Conservation (phyloP, 92 coral and sea anemone species). For the Palythoa grandis region DNA sequence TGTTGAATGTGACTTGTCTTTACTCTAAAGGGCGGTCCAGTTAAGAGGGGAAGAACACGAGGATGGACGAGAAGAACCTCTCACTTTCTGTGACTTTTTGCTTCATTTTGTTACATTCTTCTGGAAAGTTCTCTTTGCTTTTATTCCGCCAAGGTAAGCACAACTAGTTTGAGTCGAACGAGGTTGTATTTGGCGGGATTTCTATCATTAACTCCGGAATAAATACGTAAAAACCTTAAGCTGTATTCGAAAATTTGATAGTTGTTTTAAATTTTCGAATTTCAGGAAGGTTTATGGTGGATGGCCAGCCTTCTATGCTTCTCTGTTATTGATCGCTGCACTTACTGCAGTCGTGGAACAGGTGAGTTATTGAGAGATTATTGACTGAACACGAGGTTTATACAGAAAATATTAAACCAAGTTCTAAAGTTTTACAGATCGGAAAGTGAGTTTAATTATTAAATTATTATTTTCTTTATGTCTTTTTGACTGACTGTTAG, state of each 20-base stretch:
- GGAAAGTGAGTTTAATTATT: too few species aligned
- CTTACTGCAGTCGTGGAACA: constrained; percentile 91
- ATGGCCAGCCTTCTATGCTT: constrained; percentile 77
- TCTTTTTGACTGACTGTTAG: too few species aligned
- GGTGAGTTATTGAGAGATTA: constrained; percentile 32
- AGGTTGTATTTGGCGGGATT: too few species aligned
- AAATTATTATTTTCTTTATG: too few species aligned
- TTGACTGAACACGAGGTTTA: too few species aligned
- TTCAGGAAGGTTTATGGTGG: constrained; percentile 75
- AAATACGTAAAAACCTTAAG: background rate
- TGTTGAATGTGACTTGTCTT: background rate
- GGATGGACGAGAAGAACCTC: constrained; percentile 70
- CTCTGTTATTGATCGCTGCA: constrained; percentile 71
- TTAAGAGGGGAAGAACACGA: constrained; percentile 78
- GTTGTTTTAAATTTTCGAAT: background rate
- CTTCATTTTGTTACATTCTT: constrained; percentile 84
- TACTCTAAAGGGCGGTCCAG: constrained; percentile 68
- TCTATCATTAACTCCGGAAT: background rate
- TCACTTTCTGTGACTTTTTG: constrained; percentile 66
- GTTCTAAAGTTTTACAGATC: too few species aligned
- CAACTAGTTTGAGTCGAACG: background rate
- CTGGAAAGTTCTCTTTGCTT: constrained; percentile 89
- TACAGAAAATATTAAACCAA: too few species aligned
- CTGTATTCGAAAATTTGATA: background rate
- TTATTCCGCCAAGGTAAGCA: constrained; percentile 82